phyloP scores from a whole-genome alignment of 2,888 invertebrate genomes.

The Doris montereyensis region DNA sequence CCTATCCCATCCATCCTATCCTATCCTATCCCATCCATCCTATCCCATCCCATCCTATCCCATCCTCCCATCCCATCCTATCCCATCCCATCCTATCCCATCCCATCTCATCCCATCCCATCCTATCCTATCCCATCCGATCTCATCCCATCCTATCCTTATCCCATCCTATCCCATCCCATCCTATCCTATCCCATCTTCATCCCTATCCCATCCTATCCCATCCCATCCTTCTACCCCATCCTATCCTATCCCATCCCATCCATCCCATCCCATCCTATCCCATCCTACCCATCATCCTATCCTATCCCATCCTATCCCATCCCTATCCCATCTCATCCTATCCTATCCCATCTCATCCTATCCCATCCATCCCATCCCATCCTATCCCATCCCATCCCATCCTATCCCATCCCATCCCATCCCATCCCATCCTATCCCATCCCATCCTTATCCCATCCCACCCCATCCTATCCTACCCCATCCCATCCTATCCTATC shows the following conservation, averaged over 20 bases:
- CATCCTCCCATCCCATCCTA: constrained; percentile 17
- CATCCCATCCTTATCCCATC: constrained; percentile 7
- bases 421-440: constrained; percentile 9
- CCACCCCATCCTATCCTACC: constrained; percentile 22
- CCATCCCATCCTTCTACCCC: constrained; percentile 10
- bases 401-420: constrained; percentile 13
- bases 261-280: not conserved
- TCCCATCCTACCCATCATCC: not conserved
- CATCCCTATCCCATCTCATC: not conserved
- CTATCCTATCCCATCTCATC: constrained; percentile 11
- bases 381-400: constrained; percentile 10
- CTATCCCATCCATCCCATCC: constrained; percentile 15
- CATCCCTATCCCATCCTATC: not conserved
- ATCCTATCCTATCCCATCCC: constrained; percentile 22
- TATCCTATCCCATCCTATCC: not conserved
- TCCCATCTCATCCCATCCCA: constrained; percentile 2
- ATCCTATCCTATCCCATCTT: constrained; percentile 13
- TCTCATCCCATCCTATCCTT: constrained; percentile 8
- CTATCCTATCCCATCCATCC: constrained; percentile 24
- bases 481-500: constrained; percentile 6
- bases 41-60: constrained; percentile 22
- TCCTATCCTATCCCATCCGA: constrained; percentile 15
- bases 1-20: constrained; percentile 24
- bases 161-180: constrained; percentile 11
- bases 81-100: constrained; percentile 11